Evolutionary conservation across 23 tunicate genomes (phyloP), one percentile per base, ranked within the genome.

Genomic region (Oikopleura vanhoeffeni): DNA sequence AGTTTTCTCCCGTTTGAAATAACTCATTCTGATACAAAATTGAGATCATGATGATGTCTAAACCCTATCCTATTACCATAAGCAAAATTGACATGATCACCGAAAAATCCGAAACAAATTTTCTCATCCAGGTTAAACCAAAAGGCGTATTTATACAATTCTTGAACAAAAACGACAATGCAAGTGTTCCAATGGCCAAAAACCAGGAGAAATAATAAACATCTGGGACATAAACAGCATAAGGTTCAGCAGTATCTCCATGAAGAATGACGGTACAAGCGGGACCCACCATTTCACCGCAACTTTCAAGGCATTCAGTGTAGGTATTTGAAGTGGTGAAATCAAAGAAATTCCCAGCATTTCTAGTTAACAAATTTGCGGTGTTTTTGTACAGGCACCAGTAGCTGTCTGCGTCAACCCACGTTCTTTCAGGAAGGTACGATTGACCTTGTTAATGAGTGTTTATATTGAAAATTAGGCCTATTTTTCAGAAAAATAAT

Each of bases 61-160:
- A n/a, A n/a, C n/a, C n/a, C n/a, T n/a, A n/a, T n/a, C n/a, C n/a
- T 0, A 87, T 42, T 3, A 94, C 99, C 91, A 91, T 94, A 1
- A 87, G 41, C 0, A 85, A 87, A 41, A 94, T 94, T 41, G 85
- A 91, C 39, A 91, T 94, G 38, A 95, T 91, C 0, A 94, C 99
- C 41, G 99, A 91, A 85, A 94, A 94, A 58, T 94, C 99, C 67
- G 84, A 83, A 35, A 40, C 67, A 83, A 40, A 33, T n/a, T 84
- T 84, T 84, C 82, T 13, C 64, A 49, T 49, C 64, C 64, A 49
- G 13, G 64, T 8, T 8, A 49, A 49, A 49, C 64, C 64, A 49
- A 49, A 49, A 8, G 64, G 64, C 64, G 64, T 8, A 49, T 49
- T 49, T 13, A 49, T 24, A 24, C 13, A 49, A 24, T 49, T 49